phyloP scores from a whole-genome alignment of 2,797 vertebrate genomes.

The Bovichtus variegatus region DNA sequence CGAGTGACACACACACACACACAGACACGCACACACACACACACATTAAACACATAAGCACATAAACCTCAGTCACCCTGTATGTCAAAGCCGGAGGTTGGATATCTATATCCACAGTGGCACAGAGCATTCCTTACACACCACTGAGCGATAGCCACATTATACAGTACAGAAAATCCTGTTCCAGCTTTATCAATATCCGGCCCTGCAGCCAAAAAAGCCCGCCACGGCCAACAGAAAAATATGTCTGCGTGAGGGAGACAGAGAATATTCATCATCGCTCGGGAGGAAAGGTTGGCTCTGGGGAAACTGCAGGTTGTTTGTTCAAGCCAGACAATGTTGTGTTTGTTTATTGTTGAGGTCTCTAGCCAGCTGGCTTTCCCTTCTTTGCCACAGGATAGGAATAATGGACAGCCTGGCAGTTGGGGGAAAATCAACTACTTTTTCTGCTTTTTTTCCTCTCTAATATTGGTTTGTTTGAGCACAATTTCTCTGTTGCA shows the following conservation, averaged over 20 bases:
- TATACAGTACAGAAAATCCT: slow-evolving; percentile 68
- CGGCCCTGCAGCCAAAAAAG: slow-evolving; percentile 61
- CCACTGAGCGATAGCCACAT: slow-evolving; percentile 70
- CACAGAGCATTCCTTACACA: slow-evolving; percentile 61
- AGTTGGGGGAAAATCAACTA: slow-evolving; percentile 40
- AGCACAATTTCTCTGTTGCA: slow-evolving; percentile 30
- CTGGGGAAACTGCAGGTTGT: slow-evolving; percentile 71
- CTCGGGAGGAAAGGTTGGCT: slow-evolving; percentile 67
- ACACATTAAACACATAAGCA: too few relatives aligned
- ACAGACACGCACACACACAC: slow-evolving; percentile 35
- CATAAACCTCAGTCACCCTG: slow-evolving; percentile 44
- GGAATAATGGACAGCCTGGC: slow-evolving; percentile 66
- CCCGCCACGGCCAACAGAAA: slow-evolving; percentile 53
- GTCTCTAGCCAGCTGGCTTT: slow-evolving; percentile 75
- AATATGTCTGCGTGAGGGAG: slow-evolving; percentile 59
- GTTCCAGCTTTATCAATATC: slow-evolving; percentile 80
- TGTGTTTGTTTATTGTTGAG: slow-evolving; percentile 80
- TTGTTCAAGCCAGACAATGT: slow-evolving; percentile 72
- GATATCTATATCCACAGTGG: slow-evolving; percentile 69
- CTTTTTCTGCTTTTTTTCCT: slow-evolving; percentile 7
- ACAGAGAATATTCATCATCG: slow-evolving; percentile 73
- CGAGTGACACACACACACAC: slow-evolving; percentile 1
- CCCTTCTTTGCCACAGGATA: slow-evolving; percentile 63
- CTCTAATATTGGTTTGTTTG: slow-evolving; percentile 39
- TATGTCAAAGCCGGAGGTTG: slow-evolving; percentile 64